Percentiles rank a stretch among this genome's conserved stretches.
These are phyloP conservation scores for Synergus itoensis DNA, from an alignment of 2,888 invertebrate genomes.

Conservation along the genomic window DNA sequence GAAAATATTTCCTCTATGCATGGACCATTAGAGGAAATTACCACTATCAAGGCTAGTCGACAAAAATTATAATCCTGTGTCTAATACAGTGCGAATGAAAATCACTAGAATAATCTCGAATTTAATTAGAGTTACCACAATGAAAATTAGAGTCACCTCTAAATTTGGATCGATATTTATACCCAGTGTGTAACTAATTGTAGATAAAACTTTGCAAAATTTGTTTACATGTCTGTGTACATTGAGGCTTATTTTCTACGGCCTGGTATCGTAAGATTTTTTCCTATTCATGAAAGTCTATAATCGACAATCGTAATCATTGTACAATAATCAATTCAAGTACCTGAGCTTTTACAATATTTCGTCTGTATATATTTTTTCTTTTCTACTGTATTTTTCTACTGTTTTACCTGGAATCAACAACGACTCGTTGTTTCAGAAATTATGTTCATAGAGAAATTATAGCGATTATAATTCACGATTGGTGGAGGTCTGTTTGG, in stretches of 20 bases:
- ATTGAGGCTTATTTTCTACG: constrained; percentile 53
- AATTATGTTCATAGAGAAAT: constrained; percentile 19
- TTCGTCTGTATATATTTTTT: constrained; percentile 28
- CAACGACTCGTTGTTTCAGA: not conserved
- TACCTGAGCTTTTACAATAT: constrained; percentile 36
- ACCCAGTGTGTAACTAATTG: constrained; percentile 34
- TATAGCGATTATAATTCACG: constrained; percentile 7
- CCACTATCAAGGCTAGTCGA: constrained; percentile 23
- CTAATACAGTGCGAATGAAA: not conserved
- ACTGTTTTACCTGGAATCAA: not conserved
- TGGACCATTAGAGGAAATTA: constrained; percentile 20
- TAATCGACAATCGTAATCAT: constrained; percentile 3
- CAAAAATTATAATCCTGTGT: constrained; percentile 9
- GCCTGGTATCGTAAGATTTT: constrained; percentile 55
- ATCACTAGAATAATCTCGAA: not conserved
- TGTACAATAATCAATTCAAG: constrained; percentile 26
- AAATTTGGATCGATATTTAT: constrained; percentile 38
- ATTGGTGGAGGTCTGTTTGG: constrained; percentile 23
- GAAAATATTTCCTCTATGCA: constrained; percentile 10
- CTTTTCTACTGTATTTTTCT: constrained; percentile 33
- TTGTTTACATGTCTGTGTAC: constrained; percentile 60
- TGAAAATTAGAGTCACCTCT: not conserved
- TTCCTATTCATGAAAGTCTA: constrained; percentile 36
- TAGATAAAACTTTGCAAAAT: constrained; percentile 55
- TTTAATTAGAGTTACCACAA: not conserved